Evolutionary conservation across 2,113 vertebrate species (phyloP).

Genomic region (Sturnus vulgaris): DNA sequence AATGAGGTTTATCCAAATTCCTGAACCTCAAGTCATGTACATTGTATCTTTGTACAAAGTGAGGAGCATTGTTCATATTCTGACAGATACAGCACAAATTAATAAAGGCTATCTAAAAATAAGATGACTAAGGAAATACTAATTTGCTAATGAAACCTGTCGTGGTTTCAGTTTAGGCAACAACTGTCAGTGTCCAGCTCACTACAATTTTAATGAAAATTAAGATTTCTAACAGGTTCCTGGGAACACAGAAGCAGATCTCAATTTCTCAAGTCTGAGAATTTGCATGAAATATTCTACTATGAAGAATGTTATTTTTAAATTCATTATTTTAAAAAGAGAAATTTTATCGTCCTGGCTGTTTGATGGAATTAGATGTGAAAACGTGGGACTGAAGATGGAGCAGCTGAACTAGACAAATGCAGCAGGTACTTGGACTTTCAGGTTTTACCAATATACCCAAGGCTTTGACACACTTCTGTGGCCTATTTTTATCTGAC

Average conservation of each 20-base stretch:
- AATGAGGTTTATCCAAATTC: not conserved
- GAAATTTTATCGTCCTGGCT: not conserved
- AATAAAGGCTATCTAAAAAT: not conserved
- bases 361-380: not conserved
- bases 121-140: not conserved
- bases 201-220: not conserved
- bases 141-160: not conserved
- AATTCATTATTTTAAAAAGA: not conserved
- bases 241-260: not conserved
- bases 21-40: not conserved
- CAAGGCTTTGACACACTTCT: slow-evolving; percentile 29
- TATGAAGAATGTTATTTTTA: not conserved
- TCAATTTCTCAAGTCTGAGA: not conserved
- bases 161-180: not conserved
- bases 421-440: not conserved
- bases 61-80: not conserved
- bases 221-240: not conserved
- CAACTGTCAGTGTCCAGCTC: not conserved
- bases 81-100: not conserved
- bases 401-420: not conserved
- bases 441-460: not conserved
- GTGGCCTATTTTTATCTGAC: slow-evolving; percentile 57
- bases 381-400: not conserved
- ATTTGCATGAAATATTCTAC: not conserved
- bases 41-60: not conserved